Conservation (phyloP, 2,888 invertebrate species). For the Trichacis sp. region DNA sequence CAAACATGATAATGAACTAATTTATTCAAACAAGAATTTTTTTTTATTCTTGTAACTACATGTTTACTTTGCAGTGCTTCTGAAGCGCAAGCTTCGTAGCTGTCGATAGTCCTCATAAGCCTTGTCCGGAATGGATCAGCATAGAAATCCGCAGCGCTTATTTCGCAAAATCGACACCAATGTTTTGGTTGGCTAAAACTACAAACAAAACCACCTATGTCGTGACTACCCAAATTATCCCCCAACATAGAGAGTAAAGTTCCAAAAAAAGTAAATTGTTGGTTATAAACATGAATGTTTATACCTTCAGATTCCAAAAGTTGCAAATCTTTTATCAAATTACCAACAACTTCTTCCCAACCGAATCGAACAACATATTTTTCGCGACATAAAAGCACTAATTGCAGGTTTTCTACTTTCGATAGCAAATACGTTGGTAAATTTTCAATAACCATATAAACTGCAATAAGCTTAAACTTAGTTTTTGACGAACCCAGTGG, state of each 20-base stretch:
- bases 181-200: conserved; percentile 43
- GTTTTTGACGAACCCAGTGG: conserved; percentile 49
- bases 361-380: conserved; percentile 46
- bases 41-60: no score
- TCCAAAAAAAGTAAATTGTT: conserved; percentile 34
- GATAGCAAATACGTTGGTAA: conserved; percentile 43
- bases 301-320: no score
- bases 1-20: background rate
- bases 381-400: conserved; percentile 48
- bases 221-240: conserved; percentile 36
- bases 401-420: conserved; percentile 46
- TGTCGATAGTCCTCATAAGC: no score
- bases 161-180: conserved; percentile 37
- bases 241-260: conserved; percentile 34
- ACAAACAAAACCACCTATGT: conserved; percentile 51
- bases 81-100: no score
- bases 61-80: no score
- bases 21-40: background rate
- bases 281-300: conserved; percentile 46
- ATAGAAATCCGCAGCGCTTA: no score
- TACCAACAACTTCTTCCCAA: conserved; percentile 37
- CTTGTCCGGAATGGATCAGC: no score
- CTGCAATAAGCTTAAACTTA: conserved; percentile 49
- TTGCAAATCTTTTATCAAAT: conserved; percentile 21
- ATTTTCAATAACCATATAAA: conserved; percentile 50